Base-by-base conservation (phyloP, 1,140 invertebrate genomes). In the Drosophila tristis region DNA sequence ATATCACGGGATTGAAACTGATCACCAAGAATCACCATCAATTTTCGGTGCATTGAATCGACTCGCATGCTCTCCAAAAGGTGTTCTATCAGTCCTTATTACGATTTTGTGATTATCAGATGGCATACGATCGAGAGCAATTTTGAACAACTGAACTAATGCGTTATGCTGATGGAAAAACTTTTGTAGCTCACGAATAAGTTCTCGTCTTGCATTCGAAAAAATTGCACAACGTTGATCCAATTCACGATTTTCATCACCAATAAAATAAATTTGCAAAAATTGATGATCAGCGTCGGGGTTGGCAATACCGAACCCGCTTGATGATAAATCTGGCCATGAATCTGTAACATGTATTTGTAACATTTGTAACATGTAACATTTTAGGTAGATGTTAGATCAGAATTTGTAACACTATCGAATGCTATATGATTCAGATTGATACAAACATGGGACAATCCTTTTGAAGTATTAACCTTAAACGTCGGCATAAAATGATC, bases 331-430 rank as follows among this genome's bases (percentile, higher is more conserved):
- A 16, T 54, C 7, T 54, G 35, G 35, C 8, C 31, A 9, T 54
- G 51, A 9, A 54, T 39, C 35, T 56, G 39, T 25, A 43, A 56
- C 25, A 51, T 51, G n/a, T n/a, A n/a, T n/a, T n/a, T n/a, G n/a
- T n/a, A n/a, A n/a, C n/a, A n/a, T n/a, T n/a, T n/a, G n/a, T n/a
- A n/a, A 20, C n/a, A 29, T 51, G 48, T 2, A n/a, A n/a, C 23
- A 26, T 26, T 49, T 26, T 26, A 26, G 23, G 11, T 25, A 9
- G 4, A 48, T 26, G 47, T 49, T 49, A 11, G 16, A 16, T 16
- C 16, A 16, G 16, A 16, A 16, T 16, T 16, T 16, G 0, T 16
- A 16, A 16, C 0, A 16, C 16, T 16, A 16, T 16, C 16, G 16
- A 16, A 16, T 16, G 1, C 16, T n/a, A n/a, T 16, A 16, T 16